Evolutionary conservation across 2,113 vertebrate species (phyloP), one percentile per base, ranked within the genome.

Genomic region (Ciconia boyciana): DNA sequence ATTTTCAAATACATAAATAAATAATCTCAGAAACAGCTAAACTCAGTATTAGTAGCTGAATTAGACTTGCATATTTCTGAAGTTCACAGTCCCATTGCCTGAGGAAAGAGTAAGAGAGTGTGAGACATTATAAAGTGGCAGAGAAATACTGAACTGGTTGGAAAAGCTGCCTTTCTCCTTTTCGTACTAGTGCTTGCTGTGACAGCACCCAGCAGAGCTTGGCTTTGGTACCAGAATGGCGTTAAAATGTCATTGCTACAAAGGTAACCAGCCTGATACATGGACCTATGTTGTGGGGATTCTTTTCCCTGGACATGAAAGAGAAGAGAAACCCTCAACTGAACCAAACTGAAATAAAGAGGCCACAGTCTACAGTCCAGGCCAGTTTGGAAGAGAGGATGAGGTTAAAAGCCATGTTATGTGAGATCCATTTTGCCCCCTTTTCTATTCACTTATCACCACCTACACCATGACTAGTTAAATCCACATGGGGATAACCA

Each of bases 1-100:
- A 55, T 77, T 93, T 92, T 93, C 66, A 94, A 93, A 80, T 34
- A 57, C 85, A 70, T 95, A 92, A 93, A 92, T 92, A 95, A 89
- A 94, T 95, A 83, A 94, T 80, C 66, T 90, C 71, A 61, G 75
- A 92, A 91, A 36, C 36, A 94, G 62, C 49, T 80, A 83, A 93
- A 92, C 54, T 92, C 68, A 46, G 66, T 69, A 52, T 92, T 74
- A 71, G 70, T 15, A 88, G 68, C 62, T 86, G 58, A 88, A 90
- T 76, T 83, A 79, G 74, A 39, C 71, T 75, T 88, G 36, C 49
- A 31, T 57, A 49, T 90, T 94, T 89, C 91, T 91, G 66, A 82
- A 91, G n/a, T 79, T 94, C 75, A 39, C 39, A 74, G 82, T 80
- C 75, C 41, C 2, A 0, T 80, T 80, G 75, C 84, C 87, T 39